A percentile compares a stretch with the other conserved stretches of the same genome.
phyloP scores from a whole-genome alignment of 2,797 vertebrate species.

The Rhynchonycteris naso region DNA sequence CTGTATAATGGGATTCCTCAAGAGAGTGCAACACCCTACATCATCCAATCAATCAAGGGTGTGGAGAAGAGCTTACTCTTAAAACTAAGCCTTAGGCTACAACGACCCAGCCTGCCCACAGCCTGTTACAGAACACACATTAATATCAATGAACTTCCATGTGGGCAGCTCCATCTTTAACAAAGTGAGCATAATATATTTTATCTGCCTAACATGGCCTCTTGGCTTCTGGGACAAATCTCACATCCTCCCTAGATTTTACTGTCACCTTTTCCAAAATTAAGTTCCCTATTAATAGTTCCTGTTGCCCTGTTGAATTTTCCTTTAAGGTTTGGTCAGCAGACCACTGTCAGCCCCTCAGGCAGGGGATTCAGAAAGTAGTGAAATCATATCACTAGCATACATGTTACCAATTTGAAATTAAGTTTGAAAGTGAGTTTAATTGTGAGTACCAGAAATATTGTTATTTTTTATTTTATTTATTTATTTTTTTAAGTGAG shows the following conservation, averaged over 20 bases:
- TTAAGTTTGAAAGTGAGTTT: background rate
- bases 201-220: too few relatives aligned
- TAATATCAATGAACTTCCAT: too few relatives aligned
- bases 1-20: too few relatives aligned
- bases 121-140: too few relatives aligned
- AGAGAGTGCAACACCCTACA: too few relatives aligned
- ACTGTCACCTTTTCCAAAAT: background rate
- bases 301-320: background rate
- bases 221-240: background rate
- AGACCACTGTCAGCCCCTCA: background rate
- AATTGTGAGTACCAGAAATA: background rate
- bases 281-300: background rate
- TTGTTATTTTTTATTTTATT: background rate
- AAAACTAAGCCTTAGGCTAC: too few relatives aligned
- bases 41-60: too few relatives aligned
- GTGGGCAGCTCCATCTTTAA: too few relatives aligned
- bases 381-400: background rate
- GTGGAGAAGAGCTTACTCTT: too few relatives aligned
- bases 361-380: background rate
- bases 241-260: background rate
- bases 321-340: background rate
- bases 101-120: too few relatives aligned
- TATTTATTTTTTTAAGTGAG: too few relatives aligned
- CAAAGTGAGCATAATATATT: too few relatives aligned
- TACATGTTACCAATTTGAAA: background rate